Evolutionary conservation across 2,113 vertebrate species (phyloP).

Genomic region (Apistogramma diplotaenia): DNA sequence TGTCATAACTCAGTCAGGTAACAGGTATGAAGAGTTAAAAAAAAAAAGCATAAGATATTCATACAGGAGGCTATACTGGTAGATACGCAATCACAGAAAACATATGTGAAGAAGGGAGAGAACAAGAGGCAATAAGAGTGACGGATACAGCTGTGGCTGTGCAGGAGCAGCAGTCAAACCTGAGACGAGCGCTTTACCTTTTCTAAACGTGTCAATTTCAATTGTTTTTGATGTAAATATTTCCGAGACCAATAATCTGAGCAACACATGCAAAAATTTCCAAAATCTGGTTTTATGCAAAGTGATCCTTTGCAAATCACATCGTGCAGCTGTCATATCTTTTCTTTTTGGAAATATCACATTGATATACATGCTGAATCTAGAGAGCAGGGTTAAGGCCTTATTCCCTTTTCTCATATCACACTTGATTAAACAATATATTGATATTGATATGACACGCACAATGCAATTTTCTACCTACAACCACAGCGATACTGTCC

Average conservation of each 20-base stretch:
- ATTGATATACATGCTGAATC: conserved; percentile 36
- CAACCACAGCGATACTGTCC: conserved; percentile 17
- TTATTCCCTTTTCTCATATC: conserved; percentile 55
- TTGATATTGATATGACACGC: conserved; percentile 45
- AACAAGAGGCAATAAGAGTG: conserved; percentile 11
- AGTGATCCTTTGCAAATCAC: not conserved
- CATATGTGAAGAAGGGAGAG: not conserved
- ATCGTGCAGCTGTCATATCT: not conserved
- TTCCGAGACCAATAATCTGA: not conserved
- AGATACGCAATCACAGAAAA: conserved; percentile 6
- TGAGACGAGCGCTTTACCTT: not conserved
- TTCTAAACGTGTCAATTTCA: not conserved
- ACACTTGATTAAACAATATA: conserved; percentile 58
- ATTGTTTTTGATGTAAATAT: not conserved
- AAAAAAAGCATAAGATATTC: not conserved
- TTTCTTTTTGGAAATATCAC: not conserved
- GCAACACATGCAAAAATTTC: not conserved
- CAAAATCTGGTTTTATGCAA: not conserved
- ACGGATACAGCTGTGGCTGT: conserved; percentile 25
- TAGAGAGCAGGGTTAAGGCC: not conserved
- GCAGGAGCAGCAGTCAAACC: conserved; percentile 1
- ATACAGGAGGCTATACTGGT: not conserved
- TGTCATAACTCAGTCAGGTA: conserved; percentile 61
- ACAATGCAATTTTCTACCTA: conserved; percentile 39
- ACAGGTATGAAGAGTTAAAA: conserved; percentile 15